phyloP scores from a whole-genome alignment of 1,140 invertebrate species.

The Olivierus martensii region DNA sequence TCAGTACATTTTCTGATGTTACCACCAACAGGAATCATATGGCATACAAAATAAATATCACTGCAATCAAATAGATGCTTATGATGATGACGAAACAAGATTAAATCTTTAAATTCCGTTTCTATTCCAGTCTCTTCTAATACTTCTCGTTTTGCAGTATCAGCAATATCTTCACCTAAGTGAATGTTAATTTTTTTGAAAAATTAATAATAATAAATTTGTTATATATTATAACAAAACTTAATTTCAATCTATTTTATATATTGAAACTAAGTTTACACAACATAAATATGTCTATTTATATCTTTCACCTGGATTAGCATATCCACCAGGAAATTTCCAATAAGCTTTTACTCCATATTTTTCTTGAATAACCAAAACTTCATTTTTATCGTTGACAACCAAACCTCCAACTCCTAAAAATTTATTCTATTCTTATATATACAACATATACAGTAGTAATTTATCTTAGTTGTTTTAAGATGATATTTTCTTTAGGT shows the following conservation, averaged over 20 bases:
- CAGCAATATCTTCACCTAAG: constrained; percentile 59
- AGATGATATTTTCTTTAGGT: too few relatives aligned
- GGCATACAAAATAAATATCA: constrained; percentile 66
- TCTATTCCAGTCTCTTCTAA: constrained; percentile 74
- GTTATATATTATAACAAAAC: too few relatives aligned
- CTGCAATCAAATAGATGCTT: constrained; percentile 58
- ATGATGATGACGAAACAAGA: constrained; percentile 55
- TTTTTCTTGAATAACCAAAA: constrained; percentile 66
- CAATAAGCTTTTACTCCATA: constrained; percentile 45
- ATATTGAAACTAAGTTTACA: too few relatives aligned
- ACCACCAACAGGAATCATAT: constrained; percentile 46
- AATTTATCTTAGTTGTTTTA: too few relatives aligned
- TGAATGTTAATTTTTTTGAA: too few relatives aligned
- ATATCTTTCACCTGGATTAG: constrained; percentile 52
- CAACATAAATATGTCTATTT: not conserved
- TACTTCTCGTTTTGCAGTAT: constrained; percentile 69
- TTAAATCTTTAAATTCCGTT: constrained; percentile 53
- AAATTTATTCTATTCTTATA: too few relatives aligned
- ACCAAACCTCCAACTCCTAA: constrained; percentile 67
- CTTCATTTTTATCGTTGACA: constrained; percentile 53
- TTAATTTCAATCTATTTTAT: too few relatives aligned
- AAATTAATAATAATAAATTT: too few relatives aligned
- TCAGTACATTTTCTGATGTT: constrained; percentile 49
- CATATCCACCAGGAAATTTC: constrained; percentile 86
- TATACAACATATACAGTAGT: too few relatives aligned